phyloP scores from a whole-genome alignment of 1,140 invertebrate species.

The Drosophila kurseongensis region DNA sequence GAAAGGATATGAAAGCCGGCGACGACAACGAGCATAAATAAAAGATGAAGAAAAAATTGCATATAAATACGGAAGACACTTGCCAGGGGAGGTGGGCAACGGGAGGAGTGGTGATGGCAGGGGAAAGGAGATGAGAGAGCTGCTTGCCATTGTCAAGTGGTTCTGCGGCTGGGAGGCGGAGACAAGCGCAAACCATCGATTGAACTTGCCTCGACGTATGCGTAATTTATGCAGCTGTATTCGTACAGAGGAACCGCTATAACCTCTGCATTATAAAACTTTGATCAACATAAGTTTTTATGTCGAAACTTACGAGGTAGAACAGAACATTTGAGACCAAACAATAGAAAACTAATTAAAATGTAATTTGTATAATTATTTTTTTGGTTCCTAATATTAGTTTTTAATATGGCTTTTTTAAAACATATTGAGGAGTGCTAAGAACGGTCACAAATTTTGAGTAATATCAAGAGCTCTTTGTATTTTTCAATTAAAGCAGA shows the following conservation, averaged over 20 bases:
- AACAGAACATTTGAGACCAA: too few species aligned
- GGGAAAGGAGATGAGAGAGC: conserved; percentile 38
- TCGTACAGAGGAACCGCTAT: conserved; percentile 8
- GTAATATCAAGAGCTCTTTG: too few species aligned
- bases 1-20: conserved; percentile 77
- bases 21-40: conserved; percentile 77
- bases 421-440: too few species aligned
- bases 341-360: too few species aligned
- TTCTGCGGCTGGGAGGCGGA: conserved; percentile 40
- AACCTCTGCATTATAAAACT: background rate
- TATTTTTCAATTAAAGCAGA: too few species aligned
- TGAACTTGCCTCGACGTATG: conserved; percentile 68
- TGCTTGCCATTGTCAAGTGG: conserved; percentile 67
- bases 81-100: conserved; percentile 6
- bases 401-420: too few species aligned
- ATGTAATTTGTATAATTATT: background rate
- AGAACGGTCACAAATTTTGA: too few species aligned
- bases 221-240: conserved; percentile 69
- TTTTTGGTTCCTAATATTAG: background rate
- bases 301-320: too few species aligned
- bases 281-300: too few species aligned
- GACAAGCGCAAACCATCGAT: conserved; percentile 38
- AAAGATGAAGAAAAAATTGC: conserved; percentile 82
- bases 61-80: conserved; percentile 71
- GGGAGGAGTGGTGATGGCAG: background rate